A percentile compares a stretch with the other conserved stretches of the same genome.
phyloP scores from a whole-genome alignment of 64 coral and sea anemone genomes.

The Porites australiensis region DNA sequence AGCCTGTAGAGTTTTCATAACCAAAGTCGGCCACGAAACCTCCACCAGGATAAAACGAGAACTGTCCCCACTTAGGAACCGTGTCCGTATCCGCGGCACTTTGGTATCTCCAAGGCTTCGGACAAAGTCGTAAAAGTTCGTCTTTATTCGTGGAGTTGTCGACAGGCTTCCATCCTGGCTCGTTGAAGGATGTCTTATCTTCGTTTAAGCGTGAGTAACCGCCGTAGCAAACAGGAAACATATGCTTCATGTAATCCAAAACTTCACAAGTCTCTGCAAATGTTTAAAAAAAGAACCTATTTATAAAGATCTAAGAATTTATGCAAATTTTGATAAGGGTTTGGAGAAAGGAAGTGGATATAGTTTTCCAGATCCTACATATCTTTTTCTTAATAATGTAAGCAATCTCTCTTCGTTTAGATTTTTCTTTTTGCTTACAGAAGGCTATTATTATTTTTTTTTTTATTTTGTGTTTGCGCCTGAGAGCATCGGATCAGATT shows the following conservation, averaged over 20 bases:
- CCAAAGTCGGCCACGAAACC: constrained; percentile 72
- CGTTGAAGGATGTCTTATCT: constrained; percentile 53
- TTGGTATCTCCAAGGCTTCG: constrained; percentile 78
- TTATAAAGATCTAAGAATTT: too few species aligned
- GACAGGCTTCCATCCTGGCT: constrained; percentile 44
- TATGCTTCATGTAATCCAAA: constrained; percentile 9
- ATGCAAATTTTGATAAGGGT: too few species aligned
- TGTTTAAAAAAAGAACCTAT: not conserved
- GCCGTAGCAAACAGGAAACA: constrained; percentile 41
- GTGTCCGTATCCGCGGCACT: constrained; percentile 3
- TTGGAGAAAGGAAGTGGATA: too few species aligned
- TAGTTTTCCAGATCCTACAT: too few species aligned
- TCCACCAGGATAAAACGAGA: constrained; percentile 55
- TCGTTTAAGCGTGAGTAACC: constrained; percentile 55
- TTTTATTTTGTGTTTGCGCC: too few species aligned
- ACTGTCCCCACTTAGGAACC: constrained; percentile 58
- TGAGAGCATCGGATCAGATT: too few species aligned
- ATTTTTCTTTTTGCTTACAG: too few species aligned
- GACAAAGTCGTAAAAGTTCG: constrained; percentile 68
- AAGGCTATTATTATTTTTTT: too few species aligned
- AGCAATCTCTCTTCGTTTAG: too few species aligned
- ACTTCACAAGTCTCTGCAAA: constrained; percentile 58
- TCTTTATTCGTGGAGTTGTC: constrained; percentile 10
- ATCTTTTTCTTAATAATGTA: too few species aligned
- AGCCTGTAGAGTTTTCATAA: constrained; percentile 35